Base-by-base conservation (phyloP, 1,140 invertebrate species). In the Achroia grisella region DNA sequence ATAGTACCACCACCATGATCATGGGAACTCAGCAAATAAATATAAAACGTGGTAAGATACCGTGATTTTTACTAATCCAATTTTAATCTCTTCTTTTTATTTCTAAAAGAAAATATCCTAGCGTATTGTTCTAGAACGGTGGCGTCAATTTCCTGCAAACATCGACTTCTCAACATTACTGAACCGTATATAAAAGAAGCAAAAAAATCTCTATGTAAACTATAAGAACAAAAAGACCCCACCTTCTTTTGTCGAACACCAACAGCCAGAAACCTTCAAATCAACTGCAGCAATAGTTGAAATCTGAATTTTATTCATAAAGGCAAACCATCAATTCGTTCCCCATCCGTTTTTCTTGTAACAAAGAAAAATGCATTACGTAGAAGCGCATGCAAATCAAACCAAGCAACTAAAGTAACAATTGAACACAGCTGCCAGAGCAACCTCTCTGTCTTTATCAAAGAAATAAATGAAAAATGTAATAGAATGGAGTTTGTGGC, bases 291-390 rank as follows among this genome's bases (percentile, higher is more conserved):
- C 39, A 39, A 47, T 46, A 27, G 50, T 50, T 3, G 49, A 55
- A 42, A 43, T 46, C 49, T 47, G 42, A 47, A 51, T 56, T 55
- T 57, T 54, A 62, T 60, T 57, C 54, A 56, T 50, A 44, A 55
- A 45, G 48, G 37, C 50, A 50, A 52, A 55, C 55, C 48, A 62
- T 60, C 52, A 54, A 44, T 61, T 62, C 49, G 39, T 50, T 37
- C 44, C 45, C 17, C 2, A 6, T 23, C 17, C 17, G 17, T 23
- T 23, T 23, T 23, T 47, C 50, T 46, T 46, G 50, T 56, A 58
- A 68, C 66, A 72, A 75, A 72, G 60, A 51, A 46, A 59, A 67
- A 63, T 66, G 62, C 58, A 67, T 68, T 62, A 59, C 51, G 15
- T 44, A 48, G 39, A 41, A 61, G 44, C 47, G 51, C 51, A 70